Percentiles rank a stretch among this genome's conserved stretches.
phyloP scores from a whole-genome alignment of 2,888 invertebrate genomes.

The Dysmachus trigonus region DNA sequence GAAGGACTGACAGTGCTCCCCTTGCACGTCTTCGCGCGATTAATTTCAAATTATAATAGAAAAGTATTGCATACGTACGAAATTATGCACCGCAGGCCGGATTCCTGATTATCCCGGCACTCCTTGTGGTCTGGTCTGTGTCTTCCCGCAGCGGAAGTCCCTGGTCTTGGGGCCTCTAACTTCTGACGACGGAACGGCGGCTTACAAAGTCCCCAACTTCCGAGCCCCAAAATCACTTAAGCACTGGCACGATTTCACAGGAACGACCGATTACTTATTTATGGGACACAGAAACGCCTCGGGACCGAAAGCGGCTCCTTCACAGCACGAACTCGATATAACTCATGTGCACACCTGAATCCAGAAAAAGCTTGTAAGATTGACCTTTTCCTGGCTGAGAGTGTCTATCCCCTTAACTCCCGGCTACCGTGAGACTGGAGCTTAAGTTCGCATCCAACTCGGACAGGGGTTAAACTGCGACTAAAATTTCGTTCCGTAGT shows the following conservation, averaged over 20 bases:
- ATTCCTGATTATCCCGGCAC: background rate
- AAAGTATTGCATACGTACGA: background rate
- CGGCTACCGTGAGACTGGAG: conserved; percentile 20
- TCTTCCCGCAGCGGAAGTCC: background rate
- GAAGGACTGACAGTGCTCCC: background rate
- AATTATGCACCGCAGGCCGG: background rate
- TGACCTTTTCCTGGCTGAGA: background rate
- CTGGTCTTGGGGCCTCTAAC: background rate
- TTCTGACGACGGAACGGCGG: background rate
- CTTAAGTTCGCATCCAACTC: conserved; percentile 36
- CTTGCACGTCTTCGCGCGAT: background rate
- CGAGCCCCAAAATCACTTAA: conserved; percentile 26
- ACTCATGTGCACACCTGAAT: conserved; percentile 3
- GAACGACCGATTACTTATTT: conserved; percentile 15
- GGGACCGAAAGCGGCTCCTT: background rate
- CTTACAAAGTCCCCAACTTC: background rate
- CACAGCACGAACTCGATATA: conserved; percentile 11
- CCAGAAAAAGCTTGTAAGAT: background rate
- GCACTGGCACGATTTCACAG: conserved; percentile 34
- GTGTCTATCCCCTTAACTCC: conserved; percentile 18
- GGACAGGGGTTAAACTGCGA: conserved; percentile 34
- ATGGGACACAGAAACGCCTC: conserved; percentile 9
- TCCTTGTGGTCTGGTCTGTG: background rate
- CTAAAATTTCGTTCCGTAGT: conserved; percentile 8
- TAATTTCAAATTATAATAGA: background rate